Conservation (phyloP, 2,113 vertebrate genomes). For the Macrotis lagotis region DNA sequence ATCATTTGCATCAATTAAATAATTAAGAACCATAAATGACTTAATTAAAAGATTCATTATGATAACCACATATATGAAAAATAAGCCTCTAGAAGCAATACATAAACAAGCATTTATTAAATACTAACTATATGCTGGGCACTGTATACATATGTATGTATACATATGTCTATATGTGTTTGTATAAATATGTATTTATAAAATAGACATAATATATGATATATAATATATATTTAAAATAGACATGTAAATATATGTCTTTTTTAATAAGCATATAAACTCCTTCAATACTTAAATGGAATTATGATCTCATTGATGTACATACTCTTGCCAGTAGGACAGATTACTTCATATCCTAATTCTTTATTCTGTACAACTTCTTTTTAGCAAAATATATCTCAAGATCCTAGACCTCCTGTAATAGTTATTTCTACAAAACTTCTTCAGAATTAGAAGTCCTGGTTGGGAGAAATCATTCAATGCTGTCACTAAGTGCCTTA, state of each 20-base stretch:
- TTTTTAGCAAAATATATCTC: not conserved
- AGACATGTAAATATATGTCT: too few species aligned
- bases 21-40: conserved; percentile 1
- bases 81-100: not conserved
- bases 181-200: too few species aligned
- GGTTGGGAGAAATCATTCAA: conserved; percentile 8
- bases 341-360: not conserved
- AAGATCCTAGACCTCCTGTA: not conserved
- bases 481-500: not conserved
- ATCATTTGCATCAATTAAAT: conserved; percentile 27
- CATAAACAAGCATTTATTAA: not conserved
- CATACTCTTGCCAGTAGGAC: not conserved
- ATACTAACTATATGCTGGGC: not conserved
- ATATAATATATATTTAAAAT: too few species aligned
- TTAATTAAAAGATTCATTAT: not conserved
- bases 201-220: too few species aligned
- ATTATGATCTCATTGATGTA: not conserved
- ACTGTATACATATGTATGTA: not conserved
- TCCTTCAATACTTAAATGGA: not conserved
- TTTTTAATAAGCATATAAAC: not conserved
- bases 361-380: not conserved
- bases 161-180: not conserved
- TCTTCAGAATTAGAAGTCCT: not conserved
- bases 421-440: not conserved
- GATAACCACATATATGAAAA: not conserved